Evolutionary conservation across 2,113 vertebrate genomes (phyloP).

Genomic region (Epinephelus cyanopodus): DNA sequence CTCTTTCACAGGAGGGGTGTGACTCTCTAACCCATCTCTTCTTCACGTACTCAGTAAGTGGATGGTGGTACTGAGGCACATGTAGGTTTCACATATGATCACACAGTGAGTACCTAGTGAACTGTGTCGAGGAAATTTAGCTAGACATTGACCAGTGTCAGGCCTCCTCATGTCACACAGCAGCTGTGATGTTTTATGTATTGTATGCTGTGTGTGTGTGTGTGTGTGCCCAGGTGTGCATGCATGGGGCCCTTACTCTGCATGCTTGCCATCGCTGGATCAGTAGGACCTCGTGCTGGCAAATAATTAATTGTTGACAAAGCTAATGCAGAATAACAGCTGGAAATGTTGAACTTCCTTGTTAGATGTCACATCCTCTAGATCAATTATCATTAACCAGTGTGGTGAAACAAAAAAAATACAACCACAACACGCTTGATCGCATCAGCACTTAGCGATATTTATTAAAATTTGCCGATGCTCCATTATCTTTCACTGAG

Average conservation of each 20-base stretch:
- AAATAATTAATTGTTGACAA: conserved; percentile 59
- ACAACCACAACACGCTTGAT: conserved; percentile 13
- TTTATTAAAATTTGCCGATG: neutral
- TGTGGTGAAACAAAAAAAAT: conserved; percentile 22
- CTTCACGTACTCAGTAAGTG: neutral
- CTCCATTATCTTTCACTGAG: conserved; percentile 6
- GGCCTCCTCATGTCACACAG: neutral
- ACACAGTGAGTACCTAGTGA: neutral
- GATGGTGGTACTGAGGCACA: neutral
- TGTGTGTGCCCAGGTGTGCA: neutral
- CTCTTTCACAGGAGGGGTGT: conserved; percentile 22
- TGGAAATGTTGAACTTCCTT: conserved; percentile 65
- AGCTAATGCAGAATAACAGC: conserved; percentile 44
- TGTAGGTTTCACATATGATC: conserved; percentile 13
- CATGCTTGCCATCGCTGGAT: conserved; percentile 7
- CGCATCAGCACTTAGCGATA: conserved; percentile 15
- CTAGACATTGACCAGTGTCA: neutral
- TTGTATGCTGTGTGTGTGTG: neutral
- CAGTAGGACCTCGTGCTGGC: conserved; percentile 12
- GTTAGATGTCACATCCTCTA: conserved; percentile 66
- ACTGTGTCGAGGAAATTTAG: neutral
- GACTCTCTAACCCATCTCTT: conserved; percentile 12
- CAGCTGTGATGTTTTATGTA: neutral
- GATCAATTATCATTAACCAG: conserved; percentile 61
- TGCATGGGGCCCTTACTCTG: neutral